A percentile compares a stretch with the other conserved stretches of the same genome.
Evolutionary conservation across 1,140 invertebrate genomes (phyloP).

Genomic region (Calycopis cecrops): DNA sequence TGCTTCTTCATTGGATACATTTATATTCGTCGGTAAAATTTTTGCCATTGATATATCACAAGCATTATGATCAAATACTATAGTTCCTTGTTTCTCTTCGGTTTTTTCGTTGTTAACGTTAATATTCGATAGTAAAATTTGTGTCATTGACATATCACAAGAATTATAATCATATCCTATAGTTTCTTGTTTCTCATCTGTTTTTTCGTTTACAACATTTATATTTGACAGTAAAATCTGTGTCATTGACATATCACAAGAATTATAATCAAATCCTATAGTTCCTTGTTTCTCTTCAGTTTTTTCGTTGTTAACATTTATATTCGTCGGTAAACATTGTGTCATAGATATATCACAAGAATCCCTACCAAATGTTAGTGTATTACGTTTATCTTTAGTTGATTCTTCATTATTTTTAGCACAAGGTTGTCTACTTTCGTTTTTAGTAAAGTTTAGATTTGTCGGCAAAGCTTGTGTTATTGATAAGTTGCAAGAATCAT

Average conservation of each 20-base stretch:
- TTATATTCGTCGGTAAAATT: conserved; percentile 25
- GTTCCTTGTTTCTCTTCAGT: conserved; percentile 23
- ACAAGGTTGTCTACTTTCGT: not conserved
- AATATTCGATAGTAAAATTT: conserved; percentile 27
- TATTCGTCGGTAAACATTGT: conserved; percentile 32
- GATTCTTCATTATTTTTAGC: too few species aligned
- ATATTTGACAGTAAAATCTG: conserved; percentile 32
- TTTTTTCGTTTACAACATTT: not conserved
- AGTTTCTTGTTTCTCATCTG: not conserved
- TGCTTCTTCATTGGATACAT: not conserved
- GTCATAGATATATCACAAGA: conserved; percentile 39
- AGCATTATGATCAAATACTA: conserved; percentile 26
- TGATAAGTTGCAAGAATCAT: conserved; percentile 35
- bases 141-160: conserved; percentile 31
- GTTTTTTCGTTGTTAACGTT: conserved; percentile 1
- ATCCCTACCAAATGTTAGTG: conserved; percentile 34
- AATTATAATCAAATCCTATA: conserved; percentile 32
- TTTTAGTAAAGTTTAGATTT: conserved; percentile 15
- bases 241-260: conserved; percentile 38
- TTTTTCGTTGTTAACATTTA: not conserved
- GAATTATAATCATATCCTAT: not conserved
- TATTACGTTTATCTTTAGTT: conserved; percentile 21
- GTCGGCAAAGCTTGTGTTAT: conserved; percentile 36
- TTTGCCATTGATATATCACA: conserved; percentile 34
- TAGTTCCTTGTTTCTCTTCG: conserved; percentile 21